phyloP scores from a whole-genome alignment of 2,113 vertebrate species.

The Gracilinanus agilis region DNA sequence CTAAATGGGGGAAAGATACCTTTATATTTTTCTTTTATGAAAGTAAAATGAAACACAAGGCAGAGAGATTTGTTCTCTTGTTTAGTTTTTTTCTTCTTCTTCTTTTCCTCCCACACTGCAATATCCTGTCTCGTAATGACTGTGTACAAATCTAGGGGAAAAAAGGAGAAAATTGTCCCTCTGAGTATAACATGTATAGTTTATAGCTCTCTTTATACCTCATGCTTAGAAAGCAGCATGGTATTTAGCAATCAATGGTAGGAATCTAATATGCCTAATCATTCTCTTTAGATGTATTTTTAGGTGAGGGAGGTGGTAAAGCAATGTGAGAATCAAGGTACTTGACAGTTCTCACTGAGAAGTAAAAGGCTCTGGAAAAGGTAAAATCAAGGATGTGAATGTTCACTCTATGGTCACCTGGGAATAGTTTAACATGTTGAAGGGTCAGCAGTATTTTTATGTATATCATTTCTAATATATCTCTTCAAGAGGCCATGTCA shows the following conservation, averaged over 20 bases:
- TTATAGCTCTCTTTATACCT: background rate
- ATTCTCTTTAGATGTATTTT: slow-evolving; percentile 7
- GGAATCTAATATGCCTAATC: background rate
- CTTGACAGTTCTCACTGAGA: background rate
- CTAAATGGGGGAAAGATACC: background rate
- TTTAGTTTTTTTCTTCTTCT: background rate
- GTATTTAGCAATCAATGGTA: slow-evolving; percentile 3
- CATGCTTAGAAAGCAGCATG: background rate
- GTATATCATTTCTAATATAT: background rate
- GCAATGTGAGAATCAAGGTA: background rate
- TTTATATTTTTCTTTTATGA: slow-evolving; percentile 30
- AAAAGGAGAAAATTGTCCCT: background rate
- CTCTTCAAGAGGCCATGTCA: rapidly evolving
- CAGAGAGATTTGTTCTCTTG: background rate
- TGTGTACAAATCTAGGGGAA: slow-evolving; percentile 6
- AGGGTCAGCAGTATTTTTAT: background rate
- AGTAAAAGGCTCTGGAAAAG: background rate
- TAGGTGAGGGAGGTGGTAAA: background rate
- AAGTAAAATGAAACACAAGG: slow-evolving; percentile 33
- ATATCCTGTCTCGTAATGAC: background rate
- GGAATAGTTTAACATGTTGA: background rate
- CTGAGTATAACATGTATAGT: background rate
- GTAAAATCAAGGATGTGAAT: background rate
- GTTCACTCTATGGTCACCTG: background rate
- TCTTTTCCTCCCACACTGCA: background rate